These are phyloP conservation scores for Thecocarcelia acutangulata DNA, from an alignment of 2,888 invertebrate genomes.

Conservation along the genomic window DNA sequence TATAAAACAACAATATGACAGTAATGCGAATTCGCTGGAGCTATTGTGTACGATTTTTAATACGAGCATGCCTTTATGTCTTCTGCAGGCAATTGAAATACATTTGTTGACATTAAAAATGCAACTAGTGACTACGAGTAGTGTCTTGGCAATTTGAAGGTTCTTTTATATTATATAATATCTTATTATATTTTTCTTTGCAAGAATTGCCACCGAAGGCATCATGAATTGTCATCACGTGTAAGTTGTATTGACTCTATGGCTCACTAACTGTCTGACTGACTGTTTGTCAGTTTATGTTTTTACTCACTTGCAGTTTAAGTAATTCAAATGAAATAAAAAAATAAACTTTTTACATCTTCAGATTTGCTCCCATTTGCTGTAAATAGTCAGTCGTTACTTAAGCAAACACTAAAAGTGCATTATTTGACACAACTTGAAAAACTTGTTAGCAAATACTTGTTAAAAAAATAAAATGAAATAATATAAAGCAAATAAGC, in stretches of 20 bases:
- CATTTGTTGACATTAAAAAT: conserved; percentile 75
- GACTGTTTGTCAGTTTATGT: neutral
- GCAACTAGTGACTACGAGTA: conserved; percentile 76
- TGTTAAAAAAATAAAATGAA: conserved; percentile 26
- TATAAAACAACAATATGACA: conserved; percentile 37
- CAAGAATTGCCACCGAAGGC: conserved; percentile 39
- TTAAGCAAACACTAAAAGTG: conserved; percentile 62
- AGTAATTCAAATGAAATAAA: conserved; percentile 49
- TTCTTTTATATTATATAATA: conserved; percentile 29
- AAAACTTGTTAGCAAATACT: conserved; percentile 65
- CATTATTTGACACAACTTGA: conserved; percentile 65
- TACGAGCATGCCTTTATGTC: neutral
- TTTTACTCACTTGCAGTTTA: neutral
- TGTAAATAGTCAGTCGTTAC: conserved; percentile 31
- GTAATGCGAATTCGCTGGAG: conserved; percentile 4
- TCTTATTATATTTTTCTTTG: conserved; percentile 4
- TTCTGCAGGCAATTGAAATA: conserved; percentile 70
- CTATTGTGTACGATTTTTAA: neutral
- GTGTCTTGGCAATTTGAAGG: conserved; percentile 73
- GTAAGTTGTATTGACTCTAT: conserved; percentile 7
- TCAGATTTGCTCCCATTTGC: conserved; percentile 4
- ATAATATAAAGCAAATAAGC: conserved; percentile 22
- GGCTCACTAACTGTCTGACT: conserved; percentile 15
- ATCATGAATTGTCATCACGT: no score
- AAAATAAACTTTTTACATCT: conserved; percentile 54